These are phyloP conservation scores for Turdus rufiventris DNA, from an alignment of 2,113 vertebrate genomes.

Conservation along the genomic window DNA sequence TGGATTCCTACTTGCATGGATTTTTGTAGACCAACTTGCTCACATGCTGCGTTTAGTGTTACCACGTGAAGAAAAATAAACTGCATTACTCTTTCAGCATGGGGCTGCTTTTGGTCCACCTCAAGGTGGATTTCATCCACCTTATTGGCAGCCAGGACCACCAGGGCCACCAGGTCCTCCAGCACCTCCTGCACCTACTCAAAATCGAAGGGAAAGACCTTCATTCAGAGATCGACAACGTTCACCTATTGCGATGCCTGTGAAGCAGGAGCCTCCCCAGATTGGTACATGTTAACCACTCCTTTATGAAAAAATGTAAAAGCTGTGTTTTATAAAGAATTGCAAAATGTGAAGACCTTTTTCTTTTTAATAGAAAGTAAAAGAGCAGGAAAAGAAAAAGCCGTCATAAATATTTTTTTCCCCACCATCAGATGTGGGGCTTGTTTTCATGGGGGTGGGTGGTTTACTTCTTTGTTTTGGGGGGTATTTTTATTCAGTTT, in stretches of 20 bases:
- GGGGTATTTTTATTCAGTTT: not conserved
- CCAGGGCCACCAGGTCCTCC: constrained; percentile 80
- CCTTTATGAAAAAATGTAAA: constrained; percentile 22
- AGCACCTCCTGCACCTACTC: constrained; percentile 87
- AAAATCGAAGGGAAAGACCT: constrained; percentile 91
- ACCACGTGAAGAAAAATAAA: constrained; percentile 79
- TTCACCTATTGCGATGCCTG: constrained; percentile 89
- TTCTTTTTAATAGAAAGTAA: not conserved
- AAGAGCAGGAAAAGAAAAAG: not conserved
- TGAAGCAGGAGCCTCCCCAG: constrained; percentile 90
- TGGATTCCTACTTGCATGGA: constrained; percentile 72
- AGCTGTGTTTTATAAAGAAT: not conserved
- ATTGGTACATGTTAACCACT: constrained; percentile 82
- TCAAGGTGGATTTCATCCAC: constrained; percentile 87
- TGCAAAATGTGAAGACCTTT: not conserved
- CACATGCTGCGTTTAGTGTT: constrained; percentile 59
- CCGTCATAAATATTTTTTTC: not conserved
- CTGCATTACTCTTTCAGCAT: constrained; percentile 85
- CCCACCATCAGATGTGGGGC: not conserved
- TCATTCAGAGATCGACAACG: constrained; percentile 91
- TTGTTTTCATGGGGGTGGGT: not conserved
- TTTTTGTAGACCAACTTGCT: constrained; percentile 71
- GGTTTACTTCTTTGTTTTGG: not conserved
- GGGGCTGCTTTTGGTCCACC: constrained; percentile 91
- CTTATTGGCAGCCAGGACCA: constrained; percentile 95